Conservation (phyloP, 1,140 invertebrate species). For the Aphis craccivora region DNA sequence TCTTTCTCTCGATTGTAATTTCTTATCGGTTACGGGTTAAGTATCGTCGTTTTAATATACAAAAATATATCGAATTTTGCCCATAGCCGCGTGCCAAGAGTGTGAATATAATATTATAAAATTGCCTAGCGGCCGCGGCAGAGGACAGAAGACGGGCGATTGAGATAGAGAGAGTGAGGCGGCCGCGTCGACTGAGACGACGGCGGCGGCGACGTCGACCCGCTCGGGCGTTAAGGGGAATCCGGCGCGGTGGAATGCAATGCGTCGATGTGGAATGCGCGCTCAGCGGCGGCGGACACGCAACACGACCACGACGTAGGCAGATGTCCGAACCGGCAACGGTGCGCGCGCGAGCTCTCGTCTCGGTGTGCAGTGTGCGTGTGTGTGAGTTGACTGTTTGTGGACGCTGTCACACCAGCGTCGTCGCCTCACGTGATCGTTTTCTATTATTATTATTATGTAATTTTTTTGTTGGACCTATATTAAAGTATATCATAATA, state of each 20-base stretch:
- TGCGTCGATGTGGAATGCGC: slow-evolving; percentile 57
- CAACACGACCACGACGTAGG: slow-evolving; percentile 25
- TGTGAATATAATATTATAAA: slow-evolving; percentile 21
- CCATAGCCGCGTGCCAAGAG: background rate
- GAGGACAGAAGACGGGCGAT: background rate
- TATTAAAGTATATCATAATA: background rate
- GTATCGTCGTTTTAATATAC: background rate
- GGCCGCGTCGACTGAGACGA: background rate
- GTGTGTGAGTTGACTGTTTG: slow-evolving; percentile 40
- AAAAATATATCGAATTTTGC: background rate
- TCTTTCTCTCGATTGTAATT: no score
- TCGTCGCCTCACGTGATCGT: background rate
- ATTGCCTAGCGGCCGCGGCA: background rate
- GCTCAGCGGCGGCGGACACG: slow-evolving; percentile 38
- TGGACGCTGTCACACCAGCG: slow-evolving; percentile 49
- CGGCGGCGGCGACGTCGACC: background rate
- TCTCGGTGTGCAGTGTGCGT: no score
- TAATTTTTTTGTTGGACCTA: background rate
- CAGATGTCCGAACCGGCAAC: slow-evolving; percentile 58
- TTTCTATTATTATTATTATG: background rate
- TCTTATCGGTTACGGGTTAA: background rate
- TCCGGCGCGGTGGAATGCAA: slow-evolving; percentile 55
- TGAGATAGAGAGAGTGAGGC: background rate
- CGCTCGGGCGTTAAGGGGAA: slow-evolving; percentile 51
- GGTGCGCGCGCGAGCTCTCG: background rate